Base-by-base conservation (phyloP, 2,797 vertebrate species). In the Pangasius mekongensis region DNA sequence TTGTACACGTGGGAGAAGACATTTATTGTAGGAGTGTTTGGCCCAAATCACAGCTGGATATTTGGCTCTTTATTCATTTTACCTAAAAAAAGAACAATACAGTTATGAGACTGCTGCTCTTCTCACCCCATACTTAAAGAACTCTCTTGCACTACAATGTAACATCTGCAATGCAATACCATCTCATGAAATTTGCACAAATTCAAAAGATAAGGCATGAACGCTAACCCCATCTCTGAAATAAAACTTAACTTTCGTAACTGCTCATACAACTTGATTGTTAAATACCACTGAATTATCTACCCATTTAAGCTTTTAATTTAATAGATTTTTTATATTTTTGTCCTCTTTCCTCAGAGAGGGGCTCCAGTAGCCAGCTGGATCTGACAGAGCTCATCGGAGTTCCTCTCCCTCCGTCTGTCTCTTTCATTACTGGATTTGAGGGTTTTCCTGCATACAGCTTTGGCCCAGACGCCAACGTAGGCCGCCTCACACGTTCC, bases 401-500 rank as follows among this genome's bases (percentile, higher is more conserved):
- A 1, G 97, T 99, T 20, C 98, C 98, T 0, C 96, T 99, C 14
- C 98, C 98, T 36, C 97, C 97, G 0, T 97, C 97, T 0, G 97
- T 99, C 90, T 97, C 97, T 92, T 99, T 99, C 47, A 95, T 99
- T 66, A 97, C 97, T 0, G 98, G 98, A 73, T 98, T 98, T 0
- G 97, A 97, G 91, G 98, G 98, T 3, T 98, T 97, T 92, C 98
- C 98, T 0, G 98, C 98, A 6, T 99, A 99, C 93, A 98, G 95
- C 93, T 99, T 99, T 0, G 97, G 96, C 14, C 96, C 96, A 0
- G 96, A 96, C 0, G 97, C 98, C 89, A 98, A 98, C 49, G 97
- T 99, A 0, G 98, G 98, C 64, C 97, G 98, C 4, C 93, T 99
- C 11, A 97, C 98, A 5, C 96, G 96, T 67, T 97, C 97, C 0